phyloP scores from a whole-genome alignment of 2,113 vertebrate species.

The Hippocampus mohnikei region DNA sequence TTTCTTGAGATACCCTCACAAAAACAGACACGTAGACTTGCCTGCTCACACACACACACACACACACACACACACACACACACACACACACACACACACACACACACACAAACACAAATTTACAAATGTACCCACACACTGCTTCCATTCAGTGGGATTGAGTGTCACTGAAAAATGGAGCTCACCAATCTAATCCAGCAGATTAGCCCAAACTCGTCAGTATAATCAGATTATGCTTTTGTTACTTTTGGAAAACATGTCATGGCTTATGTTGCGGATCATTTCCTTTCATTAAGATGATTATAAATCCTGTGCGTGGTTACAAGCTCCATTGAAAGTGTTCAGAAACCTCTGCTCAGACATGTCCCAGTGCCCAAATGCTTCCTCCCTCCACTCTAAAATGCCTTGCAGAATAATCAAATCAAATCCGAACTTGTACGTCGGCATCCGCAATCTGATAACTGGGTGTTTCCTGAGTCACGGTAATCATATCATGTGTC shows the following conservation, averaged over 20 bases:
- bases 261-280: background rate
- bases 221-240: conserved; percentile 61
- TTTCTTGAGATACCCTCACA: conserved; percentile 42
- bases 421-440: conserved; percentile 32
- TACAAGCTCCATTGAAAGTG: conserved; percentile 9
- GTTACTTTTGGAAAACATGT: conserved; percentile 1
- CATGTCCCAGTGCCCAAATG: background rate
- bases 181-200: conserved; percentile 44
- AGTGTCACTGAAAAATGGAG: conserved; percentile 36
- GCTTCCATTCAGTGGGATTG: conserved; percentile 4
- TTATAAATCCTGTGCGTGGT: conserved; percentile 9
- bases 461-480: conserved; percentile 59
- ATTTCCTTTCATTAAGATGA: background rate
- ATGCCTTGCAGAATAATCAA: conserved; percentile 24
- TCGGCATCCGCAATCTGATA: conserved; percentile 54
- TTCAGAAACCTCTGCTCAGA: conserved; percentile 1
- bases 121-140: too few species aligned
- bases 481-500: conserved; percentile 62
- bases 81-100: conserved; percentile 4
- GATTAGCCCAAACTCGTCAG: conserved; percentile 39
- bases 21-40: conserved; percentile 36
- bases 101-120: background rate
- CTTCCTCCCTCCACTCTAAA: background rate
- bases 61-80: background rate
- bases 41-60: conserved; percentile 9